Conservation (phyloP, 2,113 vertebrate genomes). For the Anas platyrhynchos region DNA sequence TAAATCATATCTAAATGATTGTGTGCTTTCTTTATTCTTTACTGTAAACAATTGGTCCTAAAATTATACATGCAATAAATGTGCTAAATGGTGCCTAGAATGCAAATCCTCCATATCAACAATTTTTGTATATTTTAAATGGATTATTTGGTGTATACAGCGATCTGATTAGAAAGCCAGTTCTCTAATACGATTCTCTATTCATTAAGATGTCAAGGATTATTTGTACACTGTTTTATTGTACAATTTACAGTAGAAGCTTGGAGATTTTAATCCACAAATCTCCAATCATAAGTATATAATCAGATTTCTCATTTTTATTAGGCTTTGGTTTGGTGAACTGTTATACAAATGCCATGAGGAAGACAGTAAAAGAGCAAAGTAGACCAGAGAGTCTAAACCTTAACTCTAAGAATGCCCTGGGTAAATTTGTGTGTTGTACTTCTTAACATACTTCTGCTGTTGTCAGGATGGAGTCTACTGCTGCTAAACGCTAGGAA, state of each 20-base stretch:
- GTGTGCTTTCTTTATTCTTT: conserved; percentile 6
- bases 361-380: neutral
- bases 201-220: neutral
- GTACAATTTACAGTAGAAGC: neutral
- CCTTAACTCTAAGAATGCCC: neutral
- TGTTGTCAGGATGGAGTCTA: neutral
- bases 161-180: neutral
- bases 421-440: neutral
- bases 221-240: neutral
- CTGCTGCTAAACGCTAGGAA: neutral
- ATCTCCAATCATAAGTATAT: neutral
- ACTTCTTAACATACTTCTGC: neutral
- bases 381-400: neutral
- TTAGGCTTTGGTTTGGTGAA: neutral
- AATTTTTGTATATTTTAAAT: neutral
- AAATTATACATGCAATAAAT: neutral
- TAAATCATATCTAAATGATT: neutral
- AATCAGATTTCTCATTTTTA: neutral
- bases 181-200: neutral
- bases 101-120: neutral
- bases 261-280: neutral
- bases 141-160: neutral
- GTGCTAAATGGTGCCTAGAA: neutral
- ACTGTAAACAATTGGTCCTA: neutral
- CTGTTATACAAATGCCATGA: neutral